phyloP scores from a whole-genome alignment of 2,888 invertebrate species.

The Willowsia nigromaculata region DNA sequence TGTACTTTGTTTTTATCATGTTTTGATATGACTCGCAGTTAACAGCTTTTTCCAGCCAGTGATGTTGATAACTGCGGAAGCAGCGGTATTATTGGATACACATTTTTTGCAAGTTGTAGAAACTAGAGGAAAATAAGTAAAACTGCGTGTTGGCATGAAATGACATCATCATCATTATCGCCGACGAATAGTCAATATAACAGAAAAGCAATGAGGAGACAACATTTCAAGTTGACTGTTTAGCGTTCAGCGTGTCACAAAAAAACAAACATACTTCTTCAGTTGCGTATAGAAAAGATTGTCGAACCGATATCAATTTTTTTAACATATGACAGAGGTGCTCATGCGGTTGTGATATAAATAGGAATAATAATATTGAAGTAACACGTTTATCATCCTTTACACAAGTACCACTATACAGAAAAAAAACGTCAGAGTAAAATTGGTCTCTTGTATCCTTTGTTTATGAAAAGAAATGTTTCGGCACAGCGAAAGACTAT shows the following conservation, averaged over 20 bases:
- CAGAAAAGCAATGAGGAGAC: background rate
- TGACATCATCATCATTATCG: background rate
- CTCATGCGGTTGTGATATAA: background rate
- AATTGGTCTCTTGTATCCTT: no score
- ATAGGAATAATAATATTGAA: constrained; percentile 41
- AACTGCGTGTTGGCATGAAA: background rate
- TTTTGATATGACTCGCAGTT: background rate
- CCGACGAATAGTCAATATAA: background rate
- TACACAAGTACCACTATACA: background rate
- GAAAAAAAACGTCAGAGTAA: no score
- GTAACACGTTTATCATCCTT: constrained; percentile 61
- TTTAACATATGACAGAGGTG: no score
- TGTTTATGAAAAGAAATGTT: no score
- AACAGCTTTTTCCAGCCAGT: background rate
- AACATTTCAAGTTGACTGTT: background rate
- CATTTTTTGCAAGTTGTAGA: background rate
- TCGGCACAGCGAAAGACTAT: no score
- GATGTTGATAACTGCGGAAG: background rate
- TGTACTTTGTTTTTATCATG: constrained; percentile 1
- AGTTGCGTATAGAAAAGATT: no score
- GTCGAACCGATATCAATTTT: background rate
- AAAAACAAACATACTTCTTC: no score
- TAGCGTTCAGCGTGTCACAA: background rate
- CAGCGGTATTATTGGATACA: background rate
- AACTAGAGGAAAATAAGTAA: background rate